Base-by-base conservation (phyloP, 2,113 vertebrate species). In the Cavia aperea region DNA sequence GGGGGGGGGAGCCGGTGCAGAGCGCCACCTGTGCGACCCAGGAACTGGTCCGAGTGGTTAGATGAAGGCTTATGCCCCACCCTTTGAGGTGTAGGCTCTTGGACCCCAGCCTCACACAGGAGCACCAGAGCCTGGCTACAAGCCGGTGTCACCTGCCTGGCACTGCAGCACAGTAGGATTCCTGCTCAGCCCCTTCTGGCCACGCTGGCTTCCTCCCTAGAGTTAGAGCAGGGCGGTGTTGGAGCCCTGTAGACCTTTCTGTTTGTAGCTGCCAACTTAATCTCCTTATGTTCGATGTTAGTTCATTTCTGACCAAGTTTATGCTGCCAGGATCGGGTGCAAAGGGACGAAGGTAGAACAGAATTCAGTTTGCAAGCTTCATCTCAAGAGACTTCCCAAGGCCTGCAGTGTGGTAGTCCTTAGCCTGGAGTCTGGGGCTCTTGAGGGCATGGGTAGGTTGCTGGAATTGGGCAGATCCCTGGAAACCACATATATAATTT, bases 401-500 rank as follows among this genome's bases (percentile, higher is more conserved):
- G 58, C 49, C 84, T 86, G 60, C 33, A 84, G 11, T 46, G 3
- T 21, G 31, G 51, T 29, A 58, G n/a, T 58, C 56, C 26, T 90
- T 58, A 46, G 39, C 43, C 49, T 82, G 29, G 60, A 43, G 13
- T 49, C 63, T 15, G 12, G n/a, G 43, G 62, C 29, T 14, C 14
- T 16, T 90, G 2, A 65, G 46, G n/a, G 31, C 29, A 4, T 68
- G 73, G 72, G 10, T 70, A 12, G 26, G 8, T 94, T 86, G 81
- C 81, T 88, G 24, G 66, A 91, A 72, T 75, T 91, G 85, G 49
- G 29, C 29, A 54, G 6, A 62, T 43, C 11, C 62, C 23, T 86
- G 49, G 46, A 93, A 89, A 79, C 56, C 78, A 14, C 56, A 54
- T 83, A 15, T 89, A 77, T 82, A 91, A 23, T 54, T 91, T 91